These are phyloP conservation scores for Menidia menidia DNA, from an alignment of 2,797 vertebrate species.

Conservation along the genomic window DNA sequence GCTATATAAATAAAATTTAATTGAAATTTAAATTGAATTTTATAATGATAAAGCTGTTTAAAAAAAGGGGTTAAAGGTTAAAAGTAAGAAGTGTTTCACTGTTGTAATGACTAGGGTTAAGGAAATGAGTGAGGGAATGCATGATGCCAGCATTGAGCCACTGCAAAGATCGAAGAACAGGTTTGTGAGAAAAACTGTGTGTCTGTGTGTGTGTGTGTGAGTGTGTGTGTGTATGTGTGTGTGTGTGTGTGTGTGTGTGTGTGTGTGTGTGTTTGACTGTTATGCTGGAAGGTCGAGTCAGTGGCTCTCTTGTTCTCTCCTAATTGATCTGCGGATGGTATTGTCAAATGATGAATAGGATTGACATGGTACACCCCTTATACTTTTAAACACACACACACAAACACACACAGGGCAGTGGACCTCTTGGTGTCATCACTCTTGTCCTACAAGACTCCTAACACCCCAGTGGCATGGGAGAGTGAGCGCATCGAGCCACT, in stretches of 20 bases:
- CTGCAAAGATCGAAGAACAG: no score
- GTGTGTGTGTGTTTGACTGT: conserved; percentile 35
- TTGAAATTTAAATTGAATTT: no score
- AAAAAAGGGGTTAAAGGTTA: no score
- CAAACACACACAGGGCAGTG: conserved; percentile 35
- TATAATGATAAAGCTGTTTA: no score
- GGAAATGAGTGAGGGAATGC: no score
- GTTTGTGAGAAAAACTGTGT: not conserved
- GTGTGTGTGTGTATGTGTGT: conserved; percentile 8
- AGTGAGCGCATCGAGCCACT: conserved; percentile 78
- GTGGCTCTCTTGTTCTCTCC: conserved; percentile 80
- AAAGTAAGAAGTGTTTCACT: no score
- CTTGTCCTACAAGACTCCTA: conserved; percentile 87
- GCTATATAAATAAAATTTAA: no score
- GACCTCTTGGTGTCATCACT: conserved; percentile 84
- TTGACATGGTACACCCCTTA: conserved; percentile 66
- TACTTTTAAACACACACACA: conserved; percentile 43
- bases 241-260: conserved; percentile 1
- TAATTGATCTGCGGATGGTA: conserved; percentile 86
- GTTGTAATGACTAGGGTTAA: no score
- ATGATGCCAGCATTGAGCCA: no score
- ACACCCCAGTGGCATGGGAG: conserved; percentile 87
- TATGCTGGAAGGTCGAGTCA: conserved; percentile 59
- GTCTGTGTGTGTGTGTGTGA: conserved; percentile 6
- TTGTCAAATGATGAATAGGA: conserved; percentile 81